These are phyloP conservation scores for Myodes glareolus DNA, from an alignment of 2,113 vertebrate genomes.

Conservation along the genomic window DNA sequence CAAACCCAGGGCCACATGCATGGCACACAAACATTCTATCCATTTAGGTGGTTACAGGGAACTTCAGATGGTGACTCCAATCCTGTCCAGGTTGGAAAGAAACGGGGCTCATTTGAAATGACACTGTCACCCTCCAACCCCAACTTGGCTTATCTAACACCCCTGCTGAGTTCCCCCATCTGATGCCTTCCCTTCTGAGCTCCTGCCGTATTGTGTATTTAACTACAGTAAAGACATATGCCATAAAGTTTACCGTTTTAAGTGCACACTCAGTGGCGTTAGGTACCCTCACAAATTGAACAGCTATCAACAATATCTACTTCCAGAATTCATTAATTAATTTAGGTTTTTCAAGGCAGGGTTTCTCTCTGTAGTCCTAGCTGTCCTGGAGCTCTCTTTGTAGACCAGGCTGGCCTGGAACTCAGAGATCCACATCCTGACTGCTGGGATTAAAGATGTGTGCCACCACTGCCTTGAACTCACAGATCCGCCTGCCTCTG, in stretches of 20 bases:
- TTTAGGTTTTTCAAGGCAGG: not conserved
- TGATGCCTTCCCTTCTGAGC: not conserved
- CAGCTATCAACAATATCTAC: not conserved
- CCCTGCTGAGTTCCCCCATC: rapidly evolving
- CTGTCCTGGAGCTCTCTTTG: not conserved
- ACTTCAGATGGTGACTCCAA: rapidly evolving
- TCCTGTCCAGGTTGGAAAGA: rapidly evolving
- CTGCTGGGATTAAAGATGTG: not conserved
- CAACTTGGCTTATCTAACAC: not conserved
- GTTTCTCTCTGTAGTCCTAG: not conserved
- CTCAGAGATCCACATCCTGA: not conserved
- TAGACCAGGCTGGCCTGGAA: not conserved
- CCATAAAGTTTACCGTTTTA: not conserved
- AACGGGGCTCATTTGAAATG: not conserved
- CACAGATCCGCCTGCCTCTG: not conserved
- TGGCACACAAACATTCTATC: not conserved
- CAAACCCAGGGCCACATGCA: no score
- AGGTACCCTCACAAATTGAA: not conserved
- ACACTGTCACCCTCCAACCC: rapidly evolving
- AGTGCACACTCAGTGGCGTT: not conserved
- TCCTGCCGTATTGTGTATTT: not conserved
- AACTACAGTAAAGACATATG: not conserved
- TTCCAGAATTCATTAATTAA: not conserved
- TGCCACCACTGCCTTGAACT: not conserved
- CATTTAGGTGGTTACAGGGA: not conserved